These are phyloP conservation scores for Iguana delicatissima DNA, from an alignment of 2,797 vertebrate species.

Conservation along the genomic window DNA sequence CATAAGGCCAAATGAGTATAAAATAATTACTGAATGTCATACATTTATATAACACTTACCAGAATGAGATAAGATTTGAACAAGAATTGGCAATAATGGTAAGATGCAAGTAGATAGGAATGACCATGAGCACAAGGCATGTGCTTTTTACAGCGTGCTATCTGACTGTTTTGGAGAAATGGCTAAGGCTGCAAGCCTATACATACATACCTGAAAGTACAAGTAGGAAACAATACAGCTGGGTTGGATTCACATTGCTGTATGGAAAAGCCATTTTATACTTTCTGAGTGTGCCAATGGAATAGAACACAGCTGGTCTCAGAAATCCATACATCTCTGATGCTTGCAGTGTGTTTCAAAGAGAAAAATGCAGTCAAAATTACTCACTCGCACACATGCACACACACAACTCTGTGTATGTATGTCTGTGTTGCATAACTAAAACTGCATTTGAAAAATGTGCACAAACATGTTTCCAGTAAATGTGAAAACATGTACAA, in stretches of 20 bases:
- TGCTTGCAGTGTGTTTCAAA: not conserved
- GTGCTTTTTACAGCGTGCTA: not conserved
- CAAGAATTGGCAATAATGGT: not conserved
- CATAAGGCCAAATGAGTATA: slow-evolving; percentile 23
- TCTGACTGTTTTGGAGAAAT: slow-evolving; percentile 5
- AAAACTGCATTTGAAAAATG: too few relatives aligned
- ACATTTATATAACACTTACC: slow-evolving; percentile 22
- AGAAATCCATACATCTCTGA: not conserved
- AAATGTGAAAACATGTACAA: too few relatives aligned
- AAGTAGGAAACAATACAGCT: not conserved
- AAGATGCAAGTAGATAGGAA: not conserved
- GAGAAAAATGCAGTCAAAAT: not conserved
- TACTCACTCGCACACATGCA: too few relatives aligned
- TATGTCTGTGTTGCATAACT: too few relatives aligned
- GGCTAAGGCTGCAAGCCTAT: not conserved
- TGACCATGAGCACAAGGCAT: slow-evolving; percentile 1
- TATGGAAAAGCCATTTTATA: not conserved
- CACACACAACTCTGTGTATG: too few relatives aligned
- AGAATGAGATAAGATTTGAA: slow-evolving; percentile 16
- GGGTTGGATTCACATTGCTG: not conserved
- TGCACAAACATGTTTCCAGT: too few relatives aligned
- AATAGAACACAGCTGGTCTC: not conserved
- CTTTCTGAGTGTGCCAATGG: not conserved
- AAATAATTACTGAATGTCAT: slow-evolving; percentile 25
- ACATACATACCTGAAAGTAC: not conserved